Conservation (phyloP, 2,113 vertebrate genomes). For the Vulpes lagopus region DNA sequence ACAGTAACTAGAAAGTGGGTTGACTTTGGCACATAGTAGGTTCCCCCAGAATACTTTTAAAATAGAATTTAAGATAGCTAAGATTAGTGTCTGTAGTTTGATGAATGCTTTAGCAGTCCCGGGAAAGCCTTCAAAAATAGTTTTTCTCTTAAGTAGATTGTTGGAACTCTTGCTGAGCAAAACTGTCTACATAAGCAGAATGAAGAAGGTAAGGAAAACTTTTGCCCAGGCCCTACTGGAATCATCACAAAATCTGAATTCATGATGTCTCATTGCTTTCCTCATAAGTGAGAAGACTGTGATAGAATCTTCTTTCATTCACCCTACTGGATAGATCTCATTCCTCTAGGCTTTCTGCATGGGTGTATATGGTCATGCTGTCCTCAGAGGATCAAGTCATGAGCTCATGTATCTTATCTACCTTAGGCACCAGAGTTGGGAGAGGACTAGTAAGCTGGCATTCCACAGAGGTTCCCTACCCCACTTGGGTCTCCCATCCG, state of each 20-base stretch:
- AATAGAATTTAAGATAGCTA: conserved; percentile 82
- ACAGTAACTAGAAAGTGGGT: conserved; percentile 71
- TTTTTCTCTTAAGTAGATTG: conserved; percentile 77
- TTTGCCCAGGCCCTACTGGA: conserved; percentile 23
- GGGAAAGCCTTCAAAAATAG: conserved; percentile 79
- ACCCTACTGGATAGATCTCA: conserved; percentile 8
- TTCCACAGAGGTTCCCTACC: neutral
- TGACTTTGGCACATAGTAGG: conserved; percentile 77
- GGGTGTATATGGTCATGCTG: neutral
- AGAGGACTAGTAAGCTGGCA: neutral
- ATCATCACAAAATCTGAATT: conserved; percentile 25
- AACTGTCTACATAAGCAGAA: conserved; percentile 68
- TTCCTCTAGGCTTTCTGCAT: neutral
- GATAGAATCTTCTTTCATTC: conserved; percentile 46
- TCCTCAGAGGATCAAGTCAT: neutral
- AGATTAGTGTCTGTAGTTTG: conserved; percentile 80
- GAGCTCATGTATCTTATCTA: neutral
- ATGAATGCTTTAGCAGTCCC: conserved; percentile 74
- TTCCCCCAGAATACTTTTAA: conserved; percentile 71
- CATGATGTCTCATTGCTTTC: conserved; percentile 28
- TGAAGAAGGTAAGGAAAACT: conserved; percentile 50
- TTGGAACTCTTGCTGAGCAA: conserved; percentile 65
- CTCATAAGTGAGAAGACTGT: neutral
- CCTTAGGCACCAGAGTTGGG: neutral
- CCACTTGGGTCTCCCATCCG: neutral